Base-by-base conservation (phyloP, 1,140 invertebrate genomes). In the Drosophila malerkotliana region DNA sequence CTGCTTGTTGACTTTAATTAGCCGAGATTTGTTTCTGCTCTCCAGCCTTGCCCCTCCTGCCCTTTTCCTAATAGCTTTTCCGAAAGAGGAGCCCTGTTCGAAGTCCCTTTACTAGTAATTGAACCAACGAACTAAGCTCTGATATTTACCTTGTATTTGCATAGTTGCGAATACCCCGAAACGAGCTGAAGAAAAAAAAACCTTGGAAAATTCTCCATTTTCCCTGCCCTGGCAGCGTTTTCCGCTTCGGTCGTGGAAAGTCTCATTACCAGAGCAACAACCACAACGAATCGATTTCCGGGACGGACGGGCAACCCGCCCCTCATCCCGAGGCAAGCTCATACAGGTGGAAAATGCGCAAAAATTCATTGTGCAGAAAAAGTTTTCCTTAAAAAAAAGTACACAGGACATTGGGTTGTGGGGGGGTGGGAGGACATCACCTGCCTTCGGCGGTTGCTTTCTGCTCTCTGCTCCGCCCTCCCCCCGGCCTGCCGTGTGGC, bases 311-410 rank as follows among this genome's bases (percentile, higher is more conserved):
- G 18, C 15, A 28, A 21, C 10, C 30, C 41, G 30, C 14, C 39
- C 3, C 45, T 52, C 34, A 4, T 1, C 28, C 49, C 15, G 8
- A 28, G 47, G 24, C 18, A 14, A 37, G 78, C 75, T 87, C 82
- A 82, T 82, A 87, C 82, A 87, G 82, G 82, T 87, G 82, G 82
- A 87, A 87, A 87, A 87, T 87, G 82, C 83, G 82, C 82, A 87
- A 87, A 87, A 87, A 87, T 87, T 88, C 82, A 87, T 87, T 87
- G 82, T 87, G 82, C 83, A 87, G 83, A 87, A 87, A 85, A 87
- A 87, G 82, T 87, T 85, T 62, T 44, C 7, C 45, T 15, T 56
- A 48, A 18, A 53, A 78, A 78, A 55, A 59, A 59, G 56, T 54
- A 51, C 18, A 52, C 26, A 21, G 32, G 21, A n/a, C 24, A 44